Base-by-base conservation (phyloP, 2,888 invertebrate genomes). In the Pogonocherus hispidulus region DNA sequence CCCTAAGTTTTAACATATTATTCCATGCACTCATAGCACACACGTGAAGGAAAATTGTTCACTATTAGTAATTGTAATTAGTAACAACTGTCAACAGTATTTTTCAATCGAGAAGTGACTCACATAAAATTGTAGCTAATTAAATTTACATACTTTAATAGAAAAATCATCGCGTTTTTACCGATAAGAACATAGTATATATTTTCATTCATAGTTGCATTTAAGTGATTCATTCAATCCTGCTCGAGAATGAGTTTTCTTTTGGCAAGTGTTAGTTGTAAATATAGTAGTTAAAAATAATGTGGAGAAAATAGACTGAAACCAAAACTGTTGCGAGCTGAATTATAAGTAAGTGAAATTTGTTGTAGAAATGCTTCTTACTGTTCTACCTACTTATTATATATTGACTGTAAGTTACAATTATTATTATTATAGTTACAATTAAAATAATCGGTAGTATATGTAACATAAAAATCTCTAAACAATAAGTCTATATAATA, bases 281-380 rank as follows among this genome's bases (percentile, higher is more conserved):
- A 41, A 56, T 3, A n/a, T n/a, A n/a, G n/a, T 3, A 3, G 41
- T 63, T 41, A 18, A 52, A 27, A 52, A 37, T 51, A 63, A 51
- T 23, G 52, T 37, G 16, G 62, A 62, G 52, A 52, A 62, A 63
- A 52, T 52, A 51, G 52, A 41, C 5, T 37, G 16, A 8, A 47
- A 46, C 44, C 32, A 46, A 47, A 64, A 55, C 47, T 22, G 14
- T 19, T 47, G 27, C 11, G 59, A 9, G 47, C 47, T 47, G 59
- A 46, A 59, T 59, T 32, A 47, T 49, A 59, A 59, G 59, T 32
- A 27, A 59, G 59, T 59, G 47, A 59, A 59, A 59, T 52, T 35
- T 52, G 32, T 32, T 35, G 27, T 18, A 32, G 18, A 16, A 41
- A 41, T 41, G 41, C 41, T 14, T 41, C 32, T 52, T 51, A 14